Evolutionary conservation across 2,797 vertebrate genomes (phyloP).

Genomic region (Diplodus puntazzo): DNA sequence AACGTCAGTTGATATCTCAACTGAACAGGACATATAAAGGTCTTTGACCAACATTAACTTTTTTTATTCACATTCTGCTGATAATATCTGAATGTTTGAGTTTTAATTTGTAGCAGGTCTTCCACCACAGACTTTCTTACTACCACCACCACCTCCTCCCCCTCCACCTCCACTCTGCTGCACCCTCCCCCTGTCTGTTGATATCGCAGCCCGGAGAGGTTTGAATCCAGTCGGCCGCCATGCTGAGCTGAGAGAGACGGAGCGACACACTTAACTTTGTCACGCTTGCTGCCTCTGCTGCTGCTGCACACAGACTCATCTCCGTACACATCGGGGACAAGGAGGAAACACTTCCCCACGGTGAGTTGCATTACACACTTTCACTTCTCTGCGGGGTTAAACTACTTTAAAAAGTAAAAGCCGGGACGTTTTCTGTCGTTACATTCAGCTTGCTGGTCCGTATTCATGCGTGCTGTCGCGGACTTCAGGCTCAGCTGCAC

Average conservation of each 20-base stretch:
- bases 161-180: constrained; percentile 4
- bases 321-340: constrained; percentile 41
- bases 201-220: constrained; percentile 70
- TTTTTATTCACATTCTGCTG: too few relatives aligned
- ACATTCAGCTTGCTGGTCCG: constrained; percentile 26
- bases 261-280: constrained; percentile 74
- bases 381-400: neutral
- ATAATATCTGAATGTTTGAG: too few relatives aligned
- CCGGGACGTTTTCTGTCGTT: constrained; percentile 15
- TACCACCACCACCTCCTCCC: neutral
- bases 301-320: constrained; percentile 49
- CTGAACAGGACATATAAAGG: too few relatives aligned
- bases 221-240: constrained; percentile 84
- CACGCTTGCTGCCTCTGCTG: constrained; percentile 54
- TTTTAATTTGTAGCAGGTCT: neutral
- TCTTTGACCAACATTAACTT: too few relatives aligned
- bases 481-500: constrained; percentile 74
- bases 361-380: constrained; percentile 54
- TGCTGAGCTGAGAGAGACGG: constrained; percentile 77
- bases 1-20: too few relatives aligned
- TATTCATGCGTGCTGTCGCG: constrained; percentile 52
- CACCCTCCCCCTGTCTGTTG: constrained; percentile 57
- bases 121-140: neutral
- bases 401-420: neutral
- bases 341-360: constrained; percentile 19